Evolutionary conservation across 2,797 vertebrate genomes (phyloP).

Genomic region (Spondyliosoma cantharus): DNA sequence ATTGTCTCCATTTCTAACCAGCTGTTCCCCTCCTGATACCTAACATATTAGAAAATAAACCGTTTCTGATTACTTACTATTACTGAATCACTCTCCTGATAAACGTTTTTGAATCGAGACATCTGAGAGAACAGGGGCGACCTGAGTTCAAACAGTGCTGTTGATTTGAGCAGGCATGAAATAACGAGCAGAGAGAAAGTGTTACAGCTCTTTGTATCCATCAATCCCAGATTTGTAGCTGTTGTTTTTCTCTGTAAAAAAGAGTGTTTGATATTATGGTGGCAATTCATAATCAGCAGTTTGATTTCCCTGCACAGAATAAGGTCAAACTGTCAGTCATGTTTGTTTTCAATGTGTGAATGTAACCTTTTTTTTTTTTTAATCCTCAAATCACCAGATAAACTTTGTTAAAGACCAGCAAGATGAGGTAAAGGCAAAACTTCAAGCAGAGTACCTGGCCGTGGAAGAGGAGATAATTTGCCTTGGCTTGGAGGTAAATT

Average conservation of each 20-base stretch:
- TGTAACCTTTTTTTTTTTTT: neutral
- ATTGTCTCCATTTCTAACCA: conserved; percentile 21
- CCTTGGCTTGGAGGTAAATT: conserved; percentile 76
- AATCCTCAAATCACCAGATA: conserved; percentile 80
- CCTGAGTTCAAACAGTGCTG: conserved; percentile 6
- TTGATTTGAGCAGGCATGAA: conserved; percentile 24
- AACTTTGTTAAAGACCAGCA: conserved; percentile 88
- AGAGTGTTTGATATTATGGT: no score
- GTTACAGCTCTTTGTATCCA: conserved; percentile 6
- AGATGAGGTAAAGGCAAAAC: conserved; percentile 79
- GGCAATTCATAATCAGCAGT: neutral
- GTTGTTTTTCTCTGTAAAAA: conserved; percentile 1
- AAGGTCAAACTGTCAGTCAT: conserved; percentile 3
- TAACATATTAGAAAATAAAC: conserved; percentile 26
- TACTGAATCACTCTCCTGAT: conserved; percentile 32
- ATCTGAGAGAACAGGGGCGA: conserved; percentile 8
- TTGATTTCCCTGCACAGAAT: conserved; percentile 8
- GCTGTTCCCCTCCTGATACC: conserved; percentile 20
- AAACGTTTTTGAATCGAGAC: conserved; percentile 23
- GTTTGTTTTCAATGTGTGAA: conserved; percentile 23
- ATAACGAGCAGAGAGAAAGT: neutral
- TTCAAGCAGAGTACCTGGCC: conserved; percentile 79
- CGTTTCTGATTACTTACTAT: conserved; percentile 37
- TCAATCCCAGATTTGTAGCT: conserved; percentile 6
- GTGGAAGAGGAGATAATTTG: conserved; percentile 83